A percentile compares a stretch with the other conserved stretches of the same genome.
These are phyloP conservation scores for Botrylloides violaceus DNA, from an alignment of 23 tunicate species.

Conservation along the genomic window DNA sequence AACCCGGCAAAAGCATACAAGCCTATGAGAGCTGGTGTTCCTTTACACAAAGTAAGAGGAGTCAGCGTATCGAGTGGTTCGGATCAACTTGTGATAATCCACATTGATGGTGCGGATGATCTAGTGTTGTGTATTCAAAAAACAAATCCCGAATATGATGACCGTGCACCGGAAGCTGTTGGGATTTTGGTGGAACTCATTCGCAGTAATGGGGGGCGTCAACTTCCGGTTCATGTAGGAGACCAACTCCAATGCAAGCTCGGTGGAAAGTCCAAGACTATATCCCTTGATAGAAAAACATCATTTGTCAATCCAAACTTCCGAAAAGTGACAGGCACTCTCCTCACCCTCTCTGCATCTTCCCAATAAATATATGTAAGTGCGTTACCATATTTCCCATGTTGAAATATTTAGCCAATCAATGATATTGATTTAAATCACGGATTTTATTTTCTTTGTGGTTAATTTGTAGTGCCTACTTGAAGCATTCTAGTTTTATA, in stretches of 20 bases:
- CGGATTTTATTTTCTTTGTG: neutral
- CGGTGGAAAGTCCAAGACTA: constrained; percentile 78
- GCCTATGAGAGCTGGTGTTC: constrained; percentile 67
- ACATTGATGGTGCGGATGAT: constrained; percentile 79
- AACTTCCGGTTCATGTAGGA: constrained; percentile 62
- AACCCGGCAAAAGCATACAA: constrained; percentile 80
- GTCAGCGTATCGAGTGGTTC: constrained; percentile 47
- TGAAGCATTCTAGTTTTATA: no score
- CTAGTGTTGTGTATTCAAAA: constrained; percentile 79
- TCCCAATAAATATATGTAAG: constrained; percentile 25
- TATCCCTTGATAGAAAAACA: constrained; percentile 49
- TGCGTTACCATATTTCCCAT: no score
- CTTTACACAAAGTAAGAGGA: constrained; percentile 55
- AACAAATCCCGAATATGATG: constrained; percentile 60
- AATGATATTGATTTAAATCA: neutral
- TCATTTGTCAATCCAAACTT: constrained; percentile 41
- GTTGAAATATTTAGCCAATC: no score
- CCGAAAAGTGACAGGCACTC: constrained; percentile 60
- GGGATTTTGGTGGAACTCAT: constrained; percentile 23
- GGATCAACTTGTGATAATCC: constrained; percentile 74
- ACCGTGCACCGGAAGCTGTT: constrained; percentile 86
- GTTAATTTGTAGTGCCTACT: no score
- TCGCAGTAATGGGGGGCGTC: constrained; percentile 11
- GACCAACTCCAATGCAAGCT: constrained; percentile 53
- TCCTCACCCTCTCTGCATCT: constrained; percentile 38